Evolutionary conservation across 2,888 invertebrate genomes (phyloP).

Genomic region (Cantharis lateralis): DNA sequence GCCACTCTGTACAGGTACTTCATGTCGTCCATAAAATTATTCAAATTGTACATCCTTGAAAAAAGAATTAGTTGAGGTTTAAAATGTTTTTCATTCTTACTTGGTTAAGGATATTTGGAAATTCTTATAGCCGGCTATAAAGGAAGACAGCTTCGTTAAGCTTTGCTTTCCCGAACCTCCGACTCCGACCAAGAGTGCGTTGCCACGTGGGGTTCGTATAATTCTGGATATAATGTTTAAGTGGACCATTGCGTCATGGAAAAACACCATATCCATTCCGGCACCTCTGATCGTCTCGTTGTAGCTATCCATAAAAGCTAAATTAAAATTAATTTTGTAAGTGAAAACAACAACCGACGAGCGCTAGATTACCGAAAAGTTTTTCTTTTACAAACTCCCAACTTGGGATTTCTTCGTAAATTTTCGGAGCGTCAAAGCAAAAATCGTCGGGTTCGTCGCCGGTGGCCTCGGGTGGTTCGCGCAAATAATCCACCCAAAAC

Average conservation of each 20-base stretch:
- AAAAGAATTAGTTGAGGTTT: not conserved
- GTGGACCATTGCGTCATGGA: slow-evolving; percentile 85
- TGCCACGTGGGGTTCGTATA: slow-evolving; percentile 79
- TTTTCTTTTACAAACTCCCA: slow-evolving; percentile 56
- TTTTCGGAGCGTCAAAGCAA: slow-evolving; percentile 77
- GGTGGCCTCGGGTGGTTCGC: slow-evolving; percentile 78
- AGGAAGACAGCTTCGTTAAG: slow-evolving; percentile 81
- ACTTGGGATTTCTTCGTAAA: slow-evolving; percentile 81
- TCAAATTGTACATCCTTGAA: slow-evolving; percentile 66
- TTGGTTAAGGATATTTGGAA: slow-evolving; percentile 86
- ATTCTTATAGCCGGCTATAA: slow-evolving; percentile 79
- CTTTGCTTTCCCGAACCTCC: slow-evolving; percentile 93
- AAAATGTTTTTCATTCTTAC: slow-evolving; percentile 52
- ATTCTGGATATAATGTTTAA: slow-evolving; percentile 84
- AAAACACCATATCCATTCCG: slow-evolving; percentile 84
- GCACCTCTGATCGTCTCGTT: slow-evolving; percentile 79
- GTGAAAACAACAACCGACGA: not conserved
- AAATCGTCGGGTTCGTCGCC: slow-evolving; percentile 83
- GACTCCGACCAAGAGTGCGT: slow-evolving; percentile 84
- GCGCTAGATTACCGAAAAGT: slow-evolving; percentile 40
- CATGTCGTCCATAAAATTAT: slow-evolving; percentile 85
- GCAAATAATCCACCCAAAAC: slow-evolving; percentile 81
- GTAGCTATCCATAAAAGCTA: slow-evolving; percentile 72
- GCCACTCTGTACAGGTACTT: slow-evolving; percentile 78
- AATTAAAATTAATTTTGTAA: not conserved